Base-by-base conservation (phyloP, 2,113 vertebrate species). In the Rallus limicola region DNA sequence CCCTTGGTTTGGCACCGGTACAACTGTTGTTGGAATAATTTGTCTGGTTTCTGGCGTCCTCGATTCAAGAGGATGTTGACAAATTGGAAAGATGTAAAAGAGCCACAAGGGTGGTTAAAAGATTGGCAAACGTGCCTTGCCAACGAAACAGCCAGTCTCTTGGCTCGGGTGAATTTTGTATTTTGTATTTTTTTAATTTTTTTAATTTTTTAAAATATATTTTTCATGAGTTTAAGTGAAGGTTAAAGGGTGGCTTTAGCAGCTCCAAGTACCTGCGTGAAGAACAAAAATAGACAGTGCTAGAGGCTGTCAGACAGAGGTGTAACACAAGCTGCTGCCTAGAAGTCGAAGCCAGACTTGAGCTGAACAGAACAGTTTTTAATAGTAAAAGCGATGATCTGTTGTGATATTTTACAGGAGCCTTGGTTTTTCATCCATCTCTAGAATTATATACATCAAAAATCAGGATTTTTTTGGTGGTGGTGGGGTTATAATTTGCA, bases 21-120 rank as follows among this genome's bases (percentile, higher is more conserved):
- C 86, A 72, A 4, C 58, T 90, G 58, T 76, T 86, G 83, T 92
- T 95, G 96, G 94, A 95, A 89, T 24, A 14, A 87, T 93, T 95
- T 92, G 87, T 55, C 91, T 6, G 28, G 13, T 16, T 95, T 59
- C 91, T 96, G 96, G 91, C 95, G n/a, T 60, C 88, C 76, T 90
- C 34, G 3, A 1, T 64, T 67, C 83, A 3, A 40, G 94, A 94
- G 94, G 93, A 95, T 95, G 93, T 69, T 90, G 94, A 62, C 75
- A 89, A 96, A 92, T 91, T 90, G 95, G 93, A 92, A 64, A 82
- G 95, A 72, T 64, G 58, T 2, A 40, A n/a, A 91, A 79, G 82
- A 96, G 95, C 91, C 93, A 90, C 67, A 24, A 95, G 93, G 91
- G 62, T 89, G 93, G 89, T 80, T 90, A 71, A 74, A 15, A 33